Conservation (phyloP, 2,888 invertebrate genomes). For the Nemapogon koenigi region DNA sequence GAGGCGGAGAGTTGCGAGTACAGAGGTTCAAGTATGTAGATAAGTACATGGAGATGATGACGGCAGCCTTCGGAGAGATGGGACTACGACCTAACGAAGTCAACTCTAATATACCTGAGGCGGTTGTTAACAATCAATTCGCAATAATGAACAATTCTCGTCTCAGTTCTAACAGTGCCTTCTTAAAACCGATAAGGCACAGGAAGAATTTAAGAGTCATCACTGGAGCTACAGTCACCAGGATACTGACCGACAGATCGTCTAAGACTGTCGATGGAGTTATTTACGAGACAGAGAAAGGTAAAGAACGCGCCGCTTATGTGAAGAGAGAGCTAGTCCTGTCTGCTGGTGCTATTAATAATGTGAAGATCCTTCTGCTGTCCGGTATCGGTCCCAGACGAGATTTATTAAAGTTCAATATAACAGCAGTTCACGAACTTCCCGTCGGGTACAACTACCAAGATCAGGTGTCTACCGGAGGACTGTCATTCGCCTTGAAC, state of each 20-base stretch:
- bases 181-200: constrained; percentile 43
- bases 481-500: constrained; percentile 41
- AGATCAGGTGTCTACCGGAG: constrained; percentile 54
- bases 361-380: constrained; percentile 44
- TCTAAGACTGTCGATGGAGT: constrained; percentile 48
- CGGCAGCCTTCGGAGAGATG: constrained; percentile 45
- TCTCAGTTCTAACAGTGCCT: constrained; percentile 48
- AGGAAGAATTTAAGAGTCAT: constrained; percentile 46
- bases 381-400: constrained; percentile 48
- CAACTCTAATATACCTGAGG: constrained; percentile 48
- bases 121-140: constrained; percentile 49
- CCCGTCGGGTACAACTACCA: constrained; percentile 52
- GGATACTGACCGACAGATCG: constrained; percentile 40
- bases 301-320: constrained; percentile 44
- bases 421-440: constrained; percentile 34
- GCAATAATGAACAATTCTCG: constrained; percentile 47
- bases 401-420: constrained; percentile 42
- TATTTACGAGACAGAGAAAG: constrained; percentile 45
- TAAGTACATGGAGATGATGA: constrained; percentile 43
- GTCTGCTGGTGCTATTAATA: constrained; percentile 51
- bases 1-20: constrained; percentile 52
- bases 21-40: constrained; percentile 50
- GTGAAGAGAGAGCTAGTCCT: constrained; percentile 50
- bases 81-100: constrained; percentile 46
- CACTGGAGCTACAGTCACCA: constrained; percentile 46